Conservation (phyloP, 2,113 vertebrate species). For the Odocoileus hemionus region DNA sequence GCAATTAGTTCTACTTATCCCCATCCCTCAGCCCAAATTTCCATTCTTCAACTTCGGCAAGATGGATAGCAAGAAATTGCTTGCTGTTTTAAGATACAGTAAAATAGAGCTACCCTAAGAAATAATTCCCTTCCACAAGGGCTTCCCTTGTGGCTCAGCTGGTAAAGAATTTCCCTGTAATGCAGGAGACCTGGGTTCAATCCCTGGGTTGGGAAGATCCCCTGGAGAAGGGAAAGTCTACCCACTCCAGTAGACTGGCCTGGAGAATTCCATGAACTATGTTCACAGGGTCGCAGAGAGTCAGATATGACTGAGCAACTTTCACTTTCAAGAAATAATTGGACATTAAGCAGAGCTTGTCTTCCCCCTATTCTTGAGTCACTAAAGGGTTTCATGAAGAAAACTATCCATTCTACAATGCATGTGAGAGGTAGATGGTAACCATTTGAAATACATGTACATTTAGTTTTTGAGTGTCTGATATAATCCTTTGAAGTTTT, state of each 20-base stretch:
- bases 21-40: neutral
- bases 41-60: neutral
- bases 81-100: neutral
- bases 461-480: neutral
- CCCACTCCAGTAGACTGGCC: neutral
- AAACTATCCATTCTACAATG: neutral
- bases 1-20: conserved; percentile 25
- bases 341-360: neutral
- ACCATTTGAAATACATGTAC: neutral
- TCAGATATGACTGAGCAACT: neutral
- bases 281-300: neutral
- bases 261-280: neutral
- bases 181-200: neutral
- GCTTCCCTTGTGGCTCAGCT: neutral
- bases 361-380: neutral
- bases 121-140: neutral
- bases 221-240: neutral
- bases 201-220: neutral
- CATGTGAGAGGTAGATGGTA: neutral
- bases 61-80: conserved; percentile 2
- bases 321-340: conserved; percentile 1
- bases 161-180: neutral
- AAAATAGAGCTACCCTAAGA: neutral
- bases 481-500: neutral
- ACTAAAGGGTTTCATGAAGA: neutral